Base-by-base conservation (phyloP, 2,113 vertebrate species). In the Colossoma macropomum region DNA sequence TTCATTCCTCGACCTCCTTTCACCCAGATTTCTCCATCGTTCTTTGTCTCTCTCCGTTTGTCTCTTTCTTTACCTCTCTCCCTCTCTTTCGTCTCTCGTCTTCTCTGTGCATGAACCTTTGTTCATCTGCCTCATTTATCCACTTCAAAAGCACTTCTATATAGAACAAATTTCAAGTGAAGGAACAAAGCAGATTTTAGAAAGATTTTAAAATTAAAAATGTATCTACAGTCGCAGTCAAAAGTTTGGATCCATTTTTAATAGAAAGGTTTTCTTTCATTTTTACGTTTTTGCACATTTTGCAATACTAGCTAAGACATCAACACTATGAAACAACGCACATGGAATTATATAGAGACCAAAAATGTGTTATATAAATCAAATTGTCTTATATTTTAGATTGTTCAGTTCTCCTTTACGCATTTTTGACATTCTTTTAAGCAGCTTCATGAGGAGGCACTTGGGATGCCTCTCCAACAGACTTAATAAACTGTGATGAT, bases 1-100 rank as follows among this genome's bases (percentile, higher is more conserved):
- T 92, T 85, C 95, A 95, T 95, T 87, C 88, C 88, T 86, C 88
- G 75, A 88, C 87, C 77, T n/a, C n/a, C 86, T 87, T 88, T 92
- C 16, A 87, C 89, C 90, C 68, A 50, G 2, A 76, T 34, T 88
- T 87, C 69, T 52, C 89, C 95, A 96, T 96, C 87, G 91, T 88
- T 93, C 45, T 59, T 25, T 79, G n/a, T 59, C 25, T 73, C 60
- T 81, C 28, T 59, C 45, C 88, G 89, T 91, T 86, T 75, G 28
- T 91, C 89, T 93, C 89, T 92, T 79, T 89, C 87, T 93, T 89
- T 85, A 65, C 75, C 75, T 72, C 38, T 59, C 75, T 76, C 63
- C 62, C 34, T 30, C 48, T 68, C 70, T 89, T 88, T 91, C 82
- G 86, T 88, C 88, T 89, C 86, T 87, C 80, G 91, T 92, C 92